These are phyloP conservation scores for Parapsyche elsis DNA, from an alignment of 1,140 invertebrate genomes.

Conservation along the genomic window DNA sequence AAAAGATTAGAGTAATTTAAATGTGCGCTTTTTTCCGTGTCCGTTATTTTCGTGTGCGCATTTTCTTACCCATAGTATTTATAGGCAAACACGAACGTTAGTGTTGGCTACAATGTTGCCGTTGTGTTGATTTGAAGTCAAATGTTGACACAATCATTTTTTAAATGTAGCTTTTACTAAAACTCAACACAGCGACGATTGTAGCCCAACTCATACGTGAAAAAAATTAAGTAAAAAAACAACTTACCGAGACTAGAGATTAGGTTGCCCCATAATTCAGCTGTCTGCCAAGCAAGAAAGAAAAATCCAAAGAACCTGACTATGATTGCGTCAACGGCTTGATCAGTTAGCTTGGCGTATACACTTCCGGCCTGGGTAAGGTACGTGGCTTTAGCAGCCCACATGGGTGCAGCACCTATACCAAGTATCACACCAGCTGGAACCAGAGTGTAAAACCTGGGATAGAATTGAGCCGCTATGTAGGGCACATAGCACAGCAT, in stretches of 20 bases:
- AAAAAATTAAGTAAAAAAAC: neutral
- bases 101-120: too few species aligned
- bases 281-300: constrained; percentile 96
- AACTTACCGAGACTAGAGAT: constrained; percentile 91
- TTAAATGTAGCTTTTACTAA: too few species aligned
- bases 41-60: too few species aligned
- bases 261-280: constrained; percentile 95
- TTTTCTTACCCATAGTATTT: too few species aligned
- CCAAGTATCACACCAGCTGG: constrained; percentile 91
- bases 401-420: constrained; percentile 93
- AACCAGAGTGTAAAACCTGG: constrained; percentile 89
- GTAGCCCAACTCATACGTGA: too few species aligned
- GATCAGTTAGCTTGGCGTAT: constrained; percentile 87
- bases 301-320: constrained; percentile 98
- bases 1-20: too few species aligned
- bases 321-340: constrained; percentile 89
- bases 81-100: too few species aligned
- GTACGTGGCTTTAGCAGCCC: constrained; percentile 96
- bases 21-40: too few species aligned
- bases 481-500: constrained; percentile 95
- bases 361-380: constrained; percentile 92
- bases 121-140: too few species aligned
- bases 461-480: constrained; percentile 93
- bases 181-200: too few species aligned
- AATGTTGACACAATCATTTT: too few species aligned